Conservation (phyloP, 2,888 invertebrate species). For the Cheilosia impressa region DNA sequence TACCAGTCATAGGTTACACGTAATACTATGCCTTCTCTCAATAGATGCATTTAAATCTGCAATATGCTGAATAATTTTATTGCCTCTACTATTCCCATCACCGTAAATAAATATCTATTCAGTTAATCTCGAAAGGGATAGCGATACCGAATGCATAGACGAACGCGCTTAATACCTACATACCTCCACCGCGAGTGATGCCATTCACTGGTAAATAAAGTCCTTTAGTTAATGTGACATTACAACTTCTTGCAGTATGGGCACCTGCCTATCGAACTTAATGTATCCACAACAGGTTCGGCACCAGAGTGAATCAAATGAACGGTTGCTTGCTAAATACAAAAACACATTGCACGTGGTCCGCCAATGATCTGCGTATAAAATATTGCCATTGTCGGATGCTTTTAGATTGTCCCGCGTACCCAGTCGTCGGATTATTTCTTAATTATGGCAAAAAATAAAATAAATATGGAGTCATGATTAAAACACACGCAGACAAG, state of each 20-base stretch:
- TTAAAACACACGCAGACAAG: constrained; percentile 20
- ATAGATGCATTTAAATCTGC: too few relatives aligned
- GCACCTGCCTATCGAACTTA: constrained; percentile 3
- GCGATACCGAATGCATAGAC: neutral
- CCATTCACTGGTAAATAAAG: constrained; percentile 50
- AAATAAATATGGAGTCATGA: constrained; percentile 50
- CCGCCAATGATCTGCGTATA: constrained; percentile 1
- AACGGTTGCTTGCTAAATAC: neutral
- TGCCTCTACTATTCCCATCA: too few relatives aligned
- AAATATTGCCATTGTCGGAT: constrained; percentile 51
- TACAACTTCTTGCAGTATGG: constrained; percentile 9
- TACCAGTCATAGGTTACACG: too few relatives aligned
- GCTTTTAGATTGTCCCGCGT: constrained; percentile 52
- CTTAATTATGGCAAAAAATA: constrained; percentile 69
- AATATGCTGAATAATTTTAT: too few relatives aligned
- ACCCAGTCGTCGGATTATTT: constrained; percentile 57
- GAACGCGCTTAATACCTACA: neutral
- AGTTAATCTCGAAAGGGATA: neutral
- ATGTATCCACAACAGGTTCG: constrained; percentile 33
- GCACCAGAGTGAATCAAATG: constrained; percentile 15
- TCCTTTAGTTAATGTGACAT: constrained; percentile 52
- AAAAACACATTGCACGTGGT: constrained; percentile 9
- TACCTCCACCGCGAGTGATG: neutral
- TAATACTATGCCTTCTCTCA: too few relatives aligned
- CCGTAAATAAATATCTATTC: too few relatives aligned